Percentiles rank a stretch among this genome's conserved stretches.
Conservation (phyloP, 2,888 invertebrate genomes). For the Zygaena filipendulae region DNA sequence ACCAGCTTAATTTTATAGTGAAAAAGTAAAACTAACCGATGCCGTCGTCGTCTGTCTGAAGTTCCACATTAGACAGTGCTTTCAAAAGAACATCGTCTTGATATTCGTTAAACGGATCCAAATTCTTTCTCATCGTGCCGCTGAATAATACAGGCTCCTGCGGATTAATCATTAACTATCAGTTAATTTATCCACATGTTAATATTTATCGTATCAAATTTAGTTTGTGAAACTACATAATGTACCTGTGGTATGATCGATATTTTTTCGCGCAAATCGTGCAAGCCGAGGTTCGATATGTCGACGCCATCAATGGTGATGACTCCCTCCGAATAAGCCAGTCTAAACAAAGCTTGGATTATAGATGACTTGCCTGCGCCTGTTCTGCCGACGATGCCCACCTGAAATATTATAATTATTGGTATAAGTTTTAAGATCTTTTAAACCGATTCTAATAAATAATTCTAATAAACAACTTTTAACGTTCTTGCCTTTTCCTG, state of each 20-base stretch:
- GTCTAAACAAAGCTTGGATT: slow-evolving; percentile 73
- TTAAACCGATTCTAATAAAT: too few species aligned
- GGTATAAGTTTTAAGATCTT: not conserved
- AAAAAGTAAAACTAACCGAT: slow-evolving; percentile 27
- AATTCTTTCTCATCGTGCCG: slow-evolving; percentile 83
- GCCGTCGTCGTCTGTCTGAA: slow-evolving; percentile 27
- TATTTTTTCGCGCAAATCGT: slow-evolving; percentile 68
- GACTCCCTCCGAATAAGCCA: slow-evolving; percentile 73
- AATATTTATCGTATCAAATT: not conserved
- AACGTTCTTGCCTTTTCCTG: slow-evolving; percentile 52
- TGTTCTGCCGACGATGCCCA: slow-evolving; percentile 75
- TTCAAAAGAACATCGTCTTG: slow-evolving; percentile 79
- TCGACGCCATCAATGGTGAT: slow-evolving; percentile 77
- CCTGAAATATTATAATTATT: slow-evolving; percentile 41
- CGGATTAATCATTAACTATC: not conserved
- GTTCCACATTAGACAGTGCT: slow-evolving; percentile 78
- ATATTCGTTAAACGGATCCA: slow-evolving; percentile 82
- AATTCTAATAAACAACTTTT: not conserved
- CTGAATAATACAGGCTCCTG: slow-evolving; percentile 87
- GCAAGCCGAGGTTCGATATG: slow-evolving; percentile 66
- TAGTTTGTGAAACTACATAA: too few species aligned
- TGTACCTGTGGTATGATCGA: slow-evolving; percentile 73
- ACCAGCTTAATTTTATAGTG: slow-evolving; percentile 1
- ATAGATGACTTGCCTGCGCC: slow-evolving; percentile 78
- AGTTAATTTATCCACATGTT: too few species aligned